A percentile compares a stretch with the other conserved stretches of the same genome.
Evolutionary conservation across 2,113 vertebrate species (phyloP).

Genomic region (Tiliqua scincoides): DNA sequence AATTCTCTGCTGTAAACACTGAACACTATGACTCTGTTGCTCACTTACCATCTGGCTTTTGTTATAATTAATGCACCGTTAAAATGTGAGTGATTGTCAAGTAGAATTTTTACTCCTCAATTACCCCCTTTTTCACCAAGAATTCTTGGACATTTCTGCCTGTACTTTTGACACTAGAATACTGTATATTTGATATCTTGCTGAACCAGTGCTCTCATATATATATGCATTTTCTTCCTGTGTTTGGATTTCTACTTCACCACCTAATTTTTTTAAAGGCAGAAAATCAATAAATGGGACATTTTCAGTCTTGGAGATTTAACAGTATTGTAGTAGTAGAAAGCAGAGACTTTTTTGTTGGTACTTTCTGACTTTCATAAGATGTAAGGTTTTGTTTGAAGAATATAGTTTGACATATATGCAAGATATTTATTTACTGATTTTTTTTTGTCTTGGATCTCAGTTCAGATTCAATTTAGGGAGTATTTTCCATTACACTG

Average conservation of each 20-base stretch:
- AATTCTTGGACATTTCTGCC: constrained; percentile 73
- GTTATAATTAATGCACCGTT: constrained; percentile 75
- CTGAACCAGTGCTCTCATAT: constrained; percentile 75
- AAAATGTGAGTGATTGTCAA: constrained; percentile 73
- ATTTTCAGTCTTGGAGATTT: constrained; percentile 75
- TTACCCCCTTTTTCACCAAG: constrained; percentile 68
- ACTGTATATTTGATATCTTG: constrained; percentile 78
- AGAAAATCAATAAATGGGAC: constrained; percentile 67
- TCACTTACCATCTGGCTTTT: constrained; percentile 71
- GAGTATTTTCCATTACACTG: constrained; percentile 69
- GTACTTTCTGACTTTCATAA: constrained; percentile 77
- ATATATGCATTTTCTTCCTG: constrained; percentile 78
- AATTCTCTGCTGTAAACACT: constrained; percentile 67
- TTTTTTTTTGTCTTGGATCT: constrained; percentile 68
- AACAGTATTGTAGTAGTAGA: constrained; percentile 75
- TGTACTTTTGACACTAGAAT: constrained; percentile 75
- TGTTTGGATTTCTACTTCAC: constrained; percentile 78
- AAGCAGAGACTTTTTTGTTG: constrained; percentile 72
- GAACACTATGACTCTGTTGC: constrained; percentile 66
- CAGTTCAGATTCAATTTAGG: constrained; percentile 67
- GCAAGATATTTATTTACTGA: constrained; percentile 77
- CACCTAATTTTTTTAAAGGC: constrained; percentile 75
- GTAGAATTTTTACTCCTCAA: constrained; percentile 73
- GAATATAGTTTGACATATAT: constrained; percentile 78
- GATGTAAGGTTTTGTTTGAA: constrained; percentile 78